Base-by-base conservation (phyloP, 2,888 invertebrate genomes). In the Taphrorychus bicolor region DNA sequence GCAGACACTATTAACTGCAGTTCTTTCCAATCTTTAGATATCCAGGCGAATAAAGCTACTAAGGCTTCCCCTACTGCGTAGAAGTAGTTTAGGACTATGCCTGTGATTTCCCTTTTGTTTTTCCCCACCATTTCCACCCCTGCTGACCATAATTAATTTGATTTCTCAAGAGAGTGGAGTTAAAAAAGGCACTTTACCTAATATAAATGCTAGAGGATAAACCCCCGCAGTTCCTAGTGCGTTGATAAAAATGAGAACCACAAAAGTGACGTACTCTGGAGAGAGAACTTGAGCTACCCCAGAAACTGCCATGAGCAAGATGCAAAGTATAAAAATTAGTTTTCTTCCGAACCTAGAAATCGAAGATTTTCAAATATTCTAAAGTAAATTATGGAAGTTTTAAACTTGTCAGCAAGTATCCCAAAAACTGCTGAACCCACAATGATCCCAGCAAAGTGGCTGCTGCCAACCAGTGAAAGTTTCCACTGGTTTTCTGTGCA, bases 121-220 rank as follows among this genome's bases (percentile, higher is more conserved):
- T 85, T 85, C 0, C 89, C 89, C 45, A 89, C 89, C 83, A 89
- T 84, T 82, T 89, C 89, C 42, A 89, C 87, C 42, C 87, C 86
- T 85, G 73, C 49, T 78, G n/a, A n/a, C n/a, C n/a, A n/a, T n/a
- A 2, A 5, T 11, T 21, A 16, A 42, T 24, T 64, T 66, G 41
- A 69, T 70, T 73, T 11, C 11, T n/a, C n/a, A n/a, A n/a, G n/a
- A n/a, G n/a, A n/a, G n/a, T n/a, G n/a, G n/a, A n/a, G n/a, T n/a
- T 23, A 52, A 1, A 52, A 9, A 5, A 16, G 11, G 17, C 14
- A 45, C 0, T 14, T 45, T 75, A 81, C 84, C 87, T 49, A 87
- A 83, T 54, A 88, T 87, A 73, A 88, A 88, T 5, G 87, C 87
- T 53, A 87, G 73, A 0, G 87, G 87, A 76, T 86, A 88, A 14